Evolutionary conservation across 2,888 invertebrate species (phyloP), one percentile per base, ranked within the genome.

Genomic region (Lasioglossum figueresi): DNA sequence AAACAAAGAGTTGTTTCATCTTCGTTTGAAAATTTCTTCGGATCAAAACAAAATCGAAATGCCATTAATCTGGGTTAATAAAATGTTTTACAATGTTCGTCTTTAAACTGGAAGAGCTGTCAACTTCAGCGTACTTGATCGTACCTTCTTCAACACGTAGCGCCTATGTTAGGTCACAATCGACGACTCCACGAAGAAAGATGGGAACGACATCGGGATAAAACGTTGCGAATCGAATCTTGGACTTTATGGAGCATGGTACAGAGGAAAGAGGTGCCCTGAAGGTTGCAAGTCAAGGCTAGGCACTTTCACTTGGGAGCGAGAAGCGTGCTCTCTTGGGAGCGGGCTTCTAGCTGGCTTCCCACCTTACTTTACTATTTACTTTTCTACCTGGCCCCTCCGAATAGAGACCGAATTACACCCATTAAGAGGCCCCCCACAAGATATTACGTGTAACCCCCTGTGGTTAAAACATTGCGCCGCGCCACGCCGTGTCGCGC

Each of bases 221-320:
- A 59, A 78, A 40, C 34, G 27, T 52, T 19, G 52, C 72, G 48
- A 74, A 84, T 90, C 76, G 84, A 82, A 84, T 83, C 78, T 82
- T 81, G 73, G 82, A 76, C 79, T 83, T 87, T 79, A 48, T 76
- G 52, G 83, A 73, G 78, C 82, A 70, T 45, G 56, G 72, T 31
- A 23, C 37, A 68, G 52, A 70, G 84, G 82, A 79, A 79, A 86
- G 89, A 83, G 84, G 83, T 86, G 84, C 83, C 88, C 89, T 92
- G 94, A 94, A 94, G 94, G 94, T 94, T 94, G 92, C 93, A 93
- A 94, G 94, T 95, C 95, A 95, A 95, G 95, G 95, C 94, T 94
- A 92, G 92, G 84, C 78, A 92, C 93, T 93, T 93, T 94, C 94
- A 94, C 95, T 94, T 81, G 80, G 76, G 77, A 87, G 43, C 78